These are phyloP conservation scores for Amazona ochrocephala DNA, from an alignment of 2,797 vertebrate species.

Conservation along the genomic window DNA sequence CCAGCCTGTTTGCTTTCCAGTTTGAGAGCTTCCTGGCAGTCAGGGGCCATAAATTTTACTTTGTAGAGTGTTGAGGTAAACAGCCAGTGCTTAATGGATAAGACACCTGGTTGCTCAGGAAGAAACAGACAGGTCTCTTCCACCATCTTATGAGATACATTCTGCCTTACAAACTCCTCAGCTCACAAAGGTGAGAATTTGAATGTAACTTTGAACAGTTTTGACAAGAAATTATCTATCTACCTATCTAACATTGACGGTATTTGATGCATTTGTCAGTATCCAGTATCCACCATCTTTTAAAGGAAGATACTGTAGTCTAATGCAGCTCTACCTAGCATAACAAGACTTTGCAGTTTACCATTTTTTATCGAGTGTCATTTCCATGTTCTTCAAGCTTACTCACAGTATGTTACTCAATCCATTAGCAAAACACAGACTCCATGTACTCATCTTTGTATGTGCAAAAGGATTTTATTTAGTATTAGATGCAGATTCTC, in stretches of 20 bases:
- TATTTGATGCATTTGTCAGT: not conserved
- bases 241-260: not conserved
- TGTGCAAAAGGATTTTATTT: slow-evolving; percentile 6
- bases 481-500: slow-evolving; percentile 3
- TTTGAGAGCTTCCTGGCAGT: slow-evolving; percentile 1
- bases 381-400: not conserved
- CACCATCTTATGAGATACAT: not conserved
- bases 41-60: not conserved
- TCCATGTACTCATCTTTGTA: not conserved
- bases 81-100: not conserved
- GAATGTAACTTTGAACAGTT: not conserved
- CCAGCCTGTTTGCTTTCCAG: not conserved
- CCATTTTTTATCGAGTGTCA: not conserved
- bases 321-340: not conserved
- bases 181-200: not conserved
- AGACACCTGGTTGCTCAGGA: not conserved
- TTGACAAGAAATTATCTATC: not conserved
- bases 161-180: not conserved
- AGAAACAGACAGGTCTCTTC: not conserved
- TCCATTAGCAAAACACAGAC: not conserved
- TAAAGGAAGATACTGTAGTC: not conserved
- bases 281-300: not conserved
- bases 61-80: not conserved
- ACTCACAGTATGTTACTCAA: not conserved
- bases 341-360: not conserved